Base-by-base conservation (phyloP, 2,113 vertebrate species). In the Anolis carolinensis region DNA sequence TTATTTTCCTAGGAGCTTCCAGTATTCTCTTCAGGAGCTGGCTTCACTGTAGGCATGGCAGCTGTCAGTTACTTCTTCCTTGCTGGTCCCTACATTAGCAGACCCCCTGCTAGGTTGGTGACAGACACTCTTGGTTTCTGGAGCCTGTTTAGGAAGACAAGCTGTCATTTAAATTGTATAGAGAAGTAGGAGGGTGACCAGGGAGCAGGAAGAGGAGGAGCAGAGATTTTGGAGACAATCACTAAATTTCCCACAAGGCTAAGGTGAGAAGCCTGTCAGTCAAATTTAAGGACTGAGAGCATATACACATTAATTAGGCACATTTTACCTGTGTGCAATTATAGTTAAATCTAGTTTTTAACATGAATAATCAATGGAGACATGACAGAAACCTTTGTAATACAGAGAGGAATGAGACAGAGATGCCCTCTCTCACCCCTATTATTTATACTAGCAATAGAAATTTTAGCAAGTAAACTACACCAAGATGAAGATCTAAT, bases 121-220 rank as follows among this genome's bases (percentile, higher is more conserved):
- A 82, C 87, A 88, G 88, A 70, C 82, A 27, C 84, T 91, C 89
- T 71, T 27, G 67, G 88, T 62, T 72, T 1, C 75, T 23, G 67
- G 48, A 67, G 18, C 32, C 82, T 44, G 0, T 0, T 44, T 88
- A 87, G 86, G 82, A 89, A 84, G 13, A 88, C 87, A 70, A 82
- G 88, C 90, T 95, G 90, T 91, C 91, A 93, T 72, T 86, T 52
- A 82, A 86, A 86, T 81, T 52, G 70, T 75, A n/a, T 65, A 36
- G 59, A 27, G 67, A 87, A 36, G 0, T 0, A 23, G 23, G 7
- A 5, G 13, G 52, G 68, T 7, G 9, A 2, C 5, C 11, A n/a
- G 21, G 27, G 50, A 39, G 52, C 36, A 83, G 20, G 71, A 2
- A 9, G 39, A 48, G 34, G 5, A 80, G 79, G 63, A 83, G 71